Base-by-base conservation (phyloP, 2,797 vertebrate species). In the Cynodonichthys magdalenae region DNA sequence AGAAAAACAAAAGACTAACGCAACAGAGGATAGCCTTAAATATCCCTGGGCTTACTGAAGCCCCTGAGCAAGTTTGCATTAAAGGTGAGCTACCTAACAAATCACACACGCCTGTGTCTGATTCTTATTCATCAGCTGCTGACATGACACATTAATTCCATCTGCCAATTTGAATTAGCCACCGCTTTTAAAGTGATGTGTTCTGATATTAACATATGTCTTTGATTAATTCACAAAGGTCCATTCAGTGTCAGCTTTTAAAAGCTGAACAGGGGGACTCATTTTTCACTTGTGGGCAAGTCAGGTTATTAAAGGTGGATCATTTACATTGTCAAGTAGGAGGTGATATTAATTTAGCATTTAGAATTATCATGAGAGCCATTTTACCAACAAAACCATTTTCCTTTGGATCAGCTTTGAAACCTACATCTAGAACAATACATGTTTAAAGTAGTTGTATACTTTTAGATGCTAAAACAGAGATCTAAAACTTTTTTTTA, bases 221-320 rank as follows among this genome's bases (percentile, higher is more conserved):
- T 83, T 74, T 88, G 77, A 87, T 92, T 89, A 82, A 88, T 87
- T 86, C 66, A 77, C 59, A 66, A 76, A 86, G 65, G 62, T 83
- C 86, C 62, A 52, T 81, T 53, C 68, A 70, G 83, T 80, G 83
- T 89, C 83, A 80, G 82, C 84, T 68, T 73, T 84, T 72, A 79
- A 79, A 69, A 74, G 77, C 67, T 68, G 72, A 77, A 74, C 66
- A 14, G 81, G 29, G 66, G 73, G 66, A 85, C 67, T 80, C 74
- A 63, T 77, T 78, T 79, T 85, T 81, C 75, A 85, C 64, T 29
- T 70, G 67, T 74, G 71, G 82, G 61, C 59, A 57, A 53, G 61
- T 75, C 63, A 51, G n/a, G 62, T 74, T 76, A 82, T 81, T 83
- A 84, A 75, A 79, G 65, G 66, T 70, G 57, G 65, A 84, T 83